Evolutionary conservation across 1,140 invertebrate species (phyloP).

Genomic region (Pseudobourletiella spinata): DNA sequence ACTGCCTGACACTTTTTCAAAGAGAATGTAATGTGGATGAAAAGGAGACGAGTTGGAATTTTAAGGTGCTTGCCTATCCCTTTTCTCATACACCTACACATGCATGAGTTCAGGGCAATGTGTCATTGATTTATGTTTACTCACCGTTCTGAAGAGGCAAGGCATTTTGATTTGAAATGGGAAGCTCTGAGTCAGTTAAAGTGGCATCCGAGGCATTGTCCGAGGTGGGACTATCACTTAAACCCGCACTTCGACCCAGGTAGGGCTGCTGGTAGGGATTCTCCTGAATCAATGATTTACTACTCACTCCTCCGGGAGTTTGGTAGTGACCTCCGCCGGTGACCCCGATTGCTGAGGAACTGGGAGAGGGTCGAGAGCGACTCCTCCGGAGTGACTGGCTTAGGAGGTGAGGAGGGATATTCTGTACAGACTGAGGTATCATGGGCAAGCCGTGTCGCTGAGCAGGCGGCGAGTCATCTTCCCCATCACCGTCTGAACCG

Average conservation of each 20-base stretch:
- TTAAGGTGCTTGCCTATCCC: no score
- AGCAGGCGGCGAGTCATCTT: slow-evolving; percentile 28
- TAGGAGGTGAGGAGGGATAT: slow-evolving; percentile 15
- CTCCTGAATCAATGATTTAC: slow-evolving; percentile 6
- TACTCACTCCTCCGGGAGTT: slow-evolving; percentile 5
- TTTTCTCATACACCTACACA: no score
- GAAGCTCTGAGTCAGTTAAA: slow-evolving; percentile 66
- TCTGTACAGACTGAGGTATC: slow-evolving; percentile 1
- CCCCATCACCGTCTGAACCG: slow-evolving; percentile 33
- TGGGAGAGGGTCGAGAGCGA: slow-evolving; percentile 21
- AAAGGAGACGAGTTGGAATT: no score
- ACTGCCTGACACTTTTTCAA: no score
- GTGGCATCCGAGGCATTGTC: slow-evolving; percentile 73
- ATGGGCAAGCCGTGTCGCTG: slow-evolving; percentile 6
- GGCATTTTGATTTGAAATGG: slow-evolving; percentile 47
- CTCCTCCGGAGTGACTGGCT: slow-evolving; percentile 19
- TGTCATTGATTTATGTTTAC: no score
- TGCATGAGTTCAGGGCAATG: no score
- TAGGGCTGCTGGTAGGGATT: slow-evolving; percentile 30
- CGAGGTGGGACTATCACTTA: slow-evolving; percentile 64
- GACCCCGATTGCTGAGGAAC: background rate
- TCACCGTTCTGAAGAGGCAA: slow-evolving; percentile 36
- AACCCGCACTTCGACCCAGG: slow-evolving; percentile 44
- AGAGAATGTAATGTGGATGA: no score
- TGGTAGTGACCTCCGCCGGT: slow-evolving; percentile 7